Evolutionary conservation across 1,140 invertebrate species (phyloP), one percentile per base, ranked within the genome.

Genomic region (Oreohelix idahoensis): DNA sequence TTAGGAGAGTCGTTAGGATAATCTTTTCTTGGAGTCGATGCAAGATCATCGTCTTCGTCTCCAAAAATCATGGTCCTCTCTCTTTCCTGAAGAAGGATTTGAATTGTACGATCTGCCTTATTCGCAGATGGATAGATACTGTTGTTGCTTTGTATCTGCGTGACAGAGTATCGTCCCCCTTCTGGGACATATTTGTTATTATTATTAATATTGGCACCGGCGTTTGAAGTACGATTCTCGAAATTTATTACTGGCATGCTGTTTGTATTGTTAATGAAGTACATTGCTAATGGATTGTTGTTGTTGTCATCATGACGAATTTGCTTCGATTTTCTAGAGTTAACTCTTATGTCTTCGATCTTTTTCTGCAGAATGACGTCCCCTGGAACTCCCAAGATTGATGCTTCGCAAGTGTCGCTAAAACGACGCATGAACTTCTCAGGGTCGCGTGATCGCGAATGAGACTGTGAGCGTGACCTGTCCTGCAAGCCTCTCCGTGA

Each of bases 341-440:
- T 8, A 1, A 29, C 32, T 2, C 29, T 29, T 32, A 71, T 81
- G 63, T 81, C 76, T n/a, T 81, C 84, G 13, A 17, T 79, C 36
- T 79, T 58, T 11, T 66, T 45, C 20, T 53, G 49, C 63, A 85
- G 81, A 66, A 85, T 85, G 66, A 85, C 74, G 53, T 85, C 80
- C 51, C 84, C 84, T 35, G 75, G 76, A 32, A 75, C 69, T 17
- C 76, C 51, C 32, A 79, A 5, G 10, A 83, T 38, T 23, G 84
- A 79, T n/a, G 75, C 73, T 38, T 83, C 49, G 26, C 8, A 4
- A 8, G 29, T 35, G 66, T 35, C 45, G 79, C 79, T 80, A 23
- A 51, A 38, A 39, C 39, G 79, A 36, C 69, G 71, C 4, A n/a
- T 80, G 42, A 32, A 51, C 17, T 15, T 39, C 36, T 79, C 53